These are phyloP conservation scores for Hyposoter dolosus DNA, from an alignment of 2,888 invertebrate genomes.

Conservation along the genomic window DNA sequence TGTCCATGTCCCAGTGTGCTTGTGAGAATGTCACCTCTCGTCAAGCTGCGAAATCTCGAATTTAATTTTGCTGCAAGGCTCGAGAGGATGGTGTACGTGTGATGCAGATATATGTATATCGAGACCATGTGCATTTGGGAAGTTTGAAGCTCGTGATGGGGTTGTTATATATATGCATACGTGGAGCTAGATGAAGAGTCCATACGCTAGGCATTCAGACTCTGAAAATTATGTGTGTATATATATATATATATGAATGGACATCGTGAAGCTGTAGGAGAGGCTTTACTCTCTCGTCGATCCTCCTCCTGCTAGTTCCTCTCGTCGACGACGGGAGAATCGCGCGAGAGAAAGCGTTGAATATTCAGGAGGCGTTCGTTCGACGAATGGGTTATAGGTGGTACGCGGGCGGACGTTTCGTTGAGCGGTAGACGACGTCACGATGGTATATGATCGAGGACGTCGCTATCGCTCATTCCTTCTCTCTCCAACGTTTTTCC, in stretches of 20 bases:
- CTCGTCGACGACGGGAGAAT: constrained; percentile 51
- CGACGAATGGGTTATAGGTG: constrained; percentile 77
- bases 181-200: constrained; percentile 17
- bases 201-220: constrained; percentile 46
- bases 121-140: constrained; percentile 1
- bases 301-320: constrained; percentile 63
- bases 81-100: constrained; percentile 15
- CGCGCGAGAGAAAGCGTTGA: constrained; percentile 73
- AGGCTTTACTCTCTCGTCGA: constrained; percentile 54
- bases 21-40: constrained; percentile 69
- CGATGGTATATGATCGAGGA: constrained; percentile 60
- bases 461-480: constrained; percentile 31
- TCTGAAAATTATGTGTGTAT: constrained; percentile 11
- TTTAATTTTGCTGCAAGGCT: constrained; percentile 74
- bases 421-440: constrained; percentile 52
- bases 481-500: not conserved
- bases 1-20: not conserved
- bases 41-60: constrained; percentile 75
- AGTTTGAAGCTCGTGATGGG: constrained; percentile 27
- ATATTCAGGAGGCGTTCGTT: constrained; percentile 79
- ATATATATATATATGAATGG: not conserved
- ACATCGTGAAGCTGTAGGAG: constrained; percentile 17
- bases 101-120: constrained; percentile 17
- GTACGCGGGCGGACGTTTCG: constrained; percentile 69
- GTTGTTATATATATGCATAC: constrained; percentile 30